These are phyloP conservation scores for Parnassius apollo DNA, from an alignment of 2,888 invertebrate genomes.

Conservation along the genomic window DNA sequence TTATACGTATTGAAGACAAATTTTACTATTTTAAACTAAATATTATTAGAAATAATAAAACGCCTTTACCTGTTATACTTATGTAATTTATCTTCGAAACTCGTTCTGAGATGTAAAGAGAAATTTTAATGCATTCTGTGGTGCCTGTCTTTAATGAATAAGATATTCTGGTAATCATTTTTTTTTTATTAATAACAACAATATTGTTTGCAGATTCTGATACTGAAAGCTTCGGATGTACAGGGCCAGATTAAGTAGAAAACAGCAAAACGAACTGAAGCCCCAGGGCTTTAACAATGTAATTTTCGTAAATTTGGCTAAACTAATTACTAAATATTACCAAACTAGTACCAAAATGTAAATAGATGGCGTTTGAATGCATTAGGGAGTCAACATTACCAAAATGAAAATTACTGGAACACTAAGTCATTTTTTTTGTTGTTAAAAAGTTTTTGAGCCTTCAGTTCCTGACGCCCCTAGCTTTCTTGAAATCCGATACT, in stretches of 20 bases:
- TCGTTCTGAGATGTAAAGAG: constrained; percentile 27
- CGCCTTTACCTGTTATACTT: constrained; percentile 32
- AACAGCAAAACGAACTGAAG: no score
- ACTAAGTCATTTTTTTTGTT: no score
- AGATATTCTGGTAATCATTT: not conserved
- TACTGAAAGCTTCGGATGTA: not conserved
- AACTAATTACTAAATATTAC: not conserved
- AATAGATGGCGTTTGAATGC: no score
- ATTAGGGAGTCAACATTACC: no score
- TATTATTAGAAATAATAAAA: constrained; percentile 23
- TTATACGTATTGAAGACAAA: not conserved
- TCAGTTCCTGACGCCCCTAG: no score
- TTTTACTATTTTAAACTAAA: constrained; percentile 15
- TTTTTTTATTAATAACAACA: not conserved
- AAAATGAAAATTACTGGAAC: no score
- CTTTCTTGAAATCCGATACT: no score
- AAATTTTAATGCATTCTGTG: constrained; percentile 23
- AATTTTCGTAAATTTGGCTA: no score
- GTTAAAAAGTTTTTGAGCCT: no score
- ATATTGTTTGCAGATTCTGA: not conserved
- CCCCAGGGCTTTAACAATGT: no score
- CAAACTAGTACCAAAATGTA: no score
- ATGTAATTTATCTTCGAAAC: constrained; percentile 32
- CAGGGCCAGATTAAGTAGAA: no score
- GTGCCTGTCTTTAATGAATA: constrained; percentile 22